Base-by-base conservation (phyloP, 2,113 vertebrate species). In the Salvator merianae region DNA sequence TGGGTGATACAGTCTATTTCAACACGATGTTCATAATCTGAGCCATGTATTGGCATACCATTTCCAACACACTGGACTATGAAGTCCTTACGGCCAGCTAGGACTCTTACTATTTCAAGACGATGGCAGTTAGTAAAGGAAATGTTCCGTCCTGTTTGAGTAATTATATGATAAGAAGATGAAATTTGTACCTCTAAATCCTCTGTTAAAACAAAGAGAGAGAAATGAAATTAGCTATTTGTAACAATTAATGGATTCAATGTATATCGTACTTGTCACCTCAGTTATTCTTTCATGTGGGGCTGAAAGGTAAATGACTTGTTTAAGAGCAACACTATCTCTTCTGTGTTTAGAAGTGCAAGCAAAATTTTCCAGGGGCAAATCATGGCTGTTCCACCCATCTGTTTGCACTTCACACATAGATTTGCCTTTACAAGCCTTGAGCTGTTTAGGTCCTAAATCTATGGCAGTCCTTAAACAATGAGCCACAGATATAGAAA, bases 101-200 rank as follows among this genome's bases (percentile, higher is more conserved):
- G 91, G 86, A 96, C 90, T 91, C 85, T 97, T 90, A 87, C 87
- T 6, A 78, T 62, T 1, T 93, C 89, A 66, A 12, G 88, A 24
- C 78, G 74, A 55, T 90, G 89, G 79, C 85, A 84, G 22, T 93
- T 97, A 24, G n/a, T 91, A 82, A 98, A 93, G 28, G 94, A 94
- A 77, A 96, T 5, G 32, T 95, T 95, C 89, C 81, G 18, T 87
- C 90, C 94, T 79, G 79, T 85, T 78, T 94, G 82, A 1, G 88
- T 89, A 66, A 90, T n/a, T 1, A 94, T 0, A 0, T 92, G 84
- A 5, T 59, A 70, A 55, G 63, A 88, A 77, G 8, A 28, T 50
- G 83, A 86, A 18, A 24, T 77, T 47, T 30, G 32, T 3, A 9
- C 14, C 32, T 89, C 87, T 91, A 95, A 95, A 80, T 2, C 34